Percentiles rank a stretch among this genome's conserved stretches.
These are phyloP conservation scores for Calliphora vicina DNA, from an alignment of 1,140 invertebrate species.

Conservation along the genomic window DNA sequence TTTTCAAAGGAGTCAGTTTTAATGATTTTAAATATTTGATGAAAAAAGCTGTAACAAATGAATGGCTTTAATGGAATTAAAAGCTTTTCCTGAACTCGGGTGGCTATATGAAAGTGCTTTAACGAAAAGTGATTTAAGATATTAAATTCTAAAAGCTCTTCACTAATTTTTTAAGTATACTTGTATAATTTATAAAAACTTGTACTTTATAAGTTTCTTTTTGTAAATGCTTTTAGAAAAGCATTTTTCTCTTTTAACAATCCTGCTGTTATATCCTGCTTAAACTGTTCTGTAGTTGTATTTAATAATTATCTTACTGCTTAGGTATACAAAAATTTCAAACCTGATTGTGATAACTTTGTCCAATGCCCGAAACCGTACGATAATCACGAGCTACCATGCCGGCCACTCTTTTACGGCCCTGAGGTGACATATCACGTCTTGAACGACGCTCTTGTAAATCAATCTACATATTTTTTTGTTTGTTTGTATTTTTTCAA, in stretches of 20 bases:
- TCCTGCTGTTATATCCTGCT: no score
- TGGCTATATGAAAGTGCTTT: no score
- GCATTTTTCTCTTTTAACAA: no score
- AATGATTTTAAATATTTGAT: background rate
- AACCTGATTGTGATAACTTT: constrained; percentile 65
- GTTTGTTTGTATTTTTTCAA: constrained; percentile 33
- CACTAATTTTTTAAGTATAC: no score
- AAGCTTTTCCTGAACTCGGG: no score
- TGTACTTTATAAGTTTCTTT: no score
- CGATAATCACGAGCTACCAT: constrained; percentile 69
- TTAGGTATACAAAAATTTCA: constrained; percentile 42
- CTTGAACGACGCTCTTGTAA: constrained; percentile 67
- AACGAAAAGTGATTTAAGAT: no score
- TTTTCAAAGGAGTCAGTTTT: background rate
- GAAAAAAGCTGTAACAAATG: background rate
- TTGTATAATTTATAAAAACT: no score
- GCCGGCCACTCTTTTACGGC: constrained; percentile 73
- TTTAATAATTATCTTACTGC: background rate
- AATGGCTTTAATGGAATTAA: no score
- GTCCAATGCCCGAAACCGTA: constrained; percentile 63
- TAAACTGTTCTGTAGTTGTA: background rate
- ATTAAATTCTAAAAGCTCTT: no score
- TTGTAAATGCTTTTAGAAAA: no score
- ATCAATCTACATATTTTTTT: constrained; percentile 50
- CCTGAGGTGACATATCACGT: constrained; percentile 80